These are phyloP conservation scores for Galerucella nymphaeae DNA, from an alignment of 2,888 invertebrate genomes.

Conservation along the genomic window DNA sequence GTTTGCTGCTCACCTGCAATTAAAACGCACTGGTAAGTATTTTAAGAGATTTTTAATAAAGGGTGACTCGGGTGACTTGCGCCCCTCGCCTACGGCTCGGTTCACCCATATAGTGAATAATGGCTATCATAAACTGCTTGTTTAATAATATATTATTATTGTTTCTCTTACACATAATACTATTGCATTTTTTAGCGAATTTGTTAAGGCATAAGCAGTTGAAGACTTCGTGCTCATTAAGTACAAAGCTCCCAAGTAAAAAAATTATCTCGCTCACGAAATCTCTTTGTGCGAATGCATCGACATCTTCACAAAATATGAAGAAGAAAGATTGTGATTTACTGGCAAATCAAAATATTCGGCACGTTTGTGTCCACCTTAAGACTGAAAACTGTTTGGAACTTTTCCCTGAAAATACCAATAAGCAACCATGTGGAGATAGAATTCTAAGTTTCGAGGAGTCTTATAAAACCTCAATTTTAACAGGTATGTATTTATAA, in stretches of 20 bases:
- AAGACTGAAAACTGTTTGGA: constrained; percentile 38
- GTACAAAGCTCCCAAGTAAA: constrained; percentile 29
- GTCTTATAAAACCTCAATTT: constrained; percentile 47
- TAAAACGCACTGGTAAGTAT: constrained; percentile 52
- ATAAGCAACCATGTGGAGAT: constrained; percentile 34
- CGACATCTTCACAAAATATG: constrained; percentile 34
- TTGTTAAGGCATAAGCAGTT: constrained; percentile 48
- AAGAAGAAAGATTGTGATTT: constrained; percentile 35
- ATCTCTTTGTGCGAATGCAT: constrained; percentile 41
- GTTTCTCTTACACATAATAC: constrained; percentile 22
- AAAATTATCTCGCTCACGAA: constrained; percentile 37
- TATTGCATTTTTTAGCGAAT: constrained; percentile 44
- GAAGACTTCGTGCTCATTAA: constrained; percentile 44
- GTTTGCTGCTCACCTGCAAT: constrained; percentile 37
- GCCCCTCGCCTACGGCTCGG: no score
- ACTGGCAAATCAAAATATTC: constrained; percentile 30
- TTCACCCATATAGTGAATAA: no score
- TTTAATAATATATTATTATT: no score
- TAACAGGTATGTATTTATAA: constrained; percentile 43
- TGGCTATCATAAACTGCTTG: no score
- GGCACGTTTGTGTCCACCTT: constrained; percentile 36
- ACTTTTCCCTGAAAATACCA: constrained; percentile 16
- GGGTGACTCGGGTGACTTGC: no score
- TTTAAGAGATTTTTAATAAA: not conserved
- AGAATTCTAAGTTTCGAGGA: constrained; percentile 18